These are phyloP conservation scores for Conus betulinus DNA, from an alignment of 1,140 invertebrate species.

Conservation along the genomic window DNA sequence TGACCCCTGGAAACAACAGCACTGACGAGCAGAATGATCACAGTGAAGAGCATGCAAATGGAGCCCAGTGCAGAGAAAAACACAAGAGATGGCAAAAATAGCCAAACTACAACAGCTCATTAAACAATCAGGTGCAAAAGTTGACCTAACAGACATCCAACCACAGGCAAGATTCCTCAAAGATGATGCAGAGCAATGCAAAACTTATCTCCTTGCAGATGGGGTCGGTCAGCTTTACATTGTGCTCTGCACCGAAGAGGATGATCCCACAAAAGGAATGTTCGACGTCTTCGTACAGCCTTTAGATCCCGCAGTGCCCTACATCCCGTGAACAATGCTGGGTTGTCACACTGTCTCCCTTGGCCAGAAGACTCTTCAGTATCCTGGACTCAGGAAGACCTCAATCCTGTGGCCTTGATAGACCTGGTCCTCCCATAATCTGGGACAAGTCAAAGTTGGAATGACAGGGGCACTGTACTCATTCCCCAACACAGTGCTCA, in stretches of 20 bases:
- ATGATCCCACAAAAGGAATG: neutral
- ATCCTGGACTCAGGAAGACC: slow-evolving; percentile 12
- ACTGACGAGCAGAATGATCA: neutral
- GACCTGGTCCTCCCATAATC: neutral
- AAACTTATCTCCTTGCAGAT: neutral
- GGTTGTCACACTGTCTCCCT: neutral
- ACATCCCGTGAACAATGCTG: neutral
- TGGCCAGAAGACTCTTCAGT: neutral
- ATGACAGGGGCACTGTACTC: slow-evolving; percentile 7
- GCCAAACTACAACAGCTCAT: neutral
- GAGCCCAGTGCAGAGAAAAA: neutral
- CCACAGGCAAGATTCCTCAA: neutral
- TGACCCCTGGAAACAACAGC: neutral
- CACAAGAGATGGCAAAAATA: neutral
- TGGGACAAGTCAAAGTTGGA: neutral
- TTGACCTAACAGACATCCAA: neutral
- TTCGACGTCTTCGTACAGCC: neutral
- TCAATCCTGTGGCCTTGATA: neutral
- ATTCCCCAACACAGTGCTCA: neutral
- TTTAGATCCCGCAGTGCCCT: neutral
- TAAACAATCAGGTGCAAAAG: neutral
- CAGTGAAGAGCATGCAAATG: neutral
- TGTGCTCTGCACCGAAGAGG: neutral
- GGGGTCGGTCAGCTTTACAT: neutral
- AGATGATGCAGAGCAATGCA: slow-evolving; percentile 10